Evolutionary conservation across 2,113 vertebrate species (phyloP), one percentile per base, ranked within the genome.

Genomic region (Tinamus guttatus): DNA sequence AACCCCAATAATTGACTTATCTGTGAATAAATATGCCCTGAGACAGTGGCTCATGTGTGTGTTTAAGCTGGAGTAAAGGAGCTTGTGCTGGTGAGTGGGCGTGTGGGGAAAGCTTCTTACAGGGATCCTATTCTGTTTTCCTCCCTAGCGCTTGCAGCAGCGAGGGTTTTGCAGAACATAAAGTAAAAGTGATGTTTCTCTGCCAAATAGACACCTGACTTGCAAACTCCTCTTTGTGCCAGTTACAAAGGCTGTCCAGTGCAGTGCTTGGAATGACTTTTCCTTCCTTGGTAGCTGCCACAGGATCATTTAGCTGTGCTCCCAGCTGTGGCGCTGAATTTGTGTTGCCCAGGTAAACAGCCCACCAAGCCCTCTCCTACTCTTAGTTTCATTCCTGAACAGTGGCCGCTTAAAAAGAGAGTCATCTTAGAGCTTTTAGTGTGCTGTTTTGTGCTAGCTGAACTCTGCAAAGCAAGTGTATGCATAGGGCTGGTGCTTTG

Each of bases 121-220:
- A 93, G 81, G 92, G 95, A 96, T 96, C 95, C 88, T 94, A 73
- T 96, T 96, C 93, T 76, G 59, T 80, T 88, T 93, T 80, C 83
- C 88, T 92, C 88, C 77, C 75, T 75, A 86, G 56, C 2, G 0
- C 90, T 92, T 76, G 58, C 69, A 87, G 92, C 80, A 90, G 69
- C 80, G 88, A 76, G 85, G 9, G 0, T 71, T 90, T n/a, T 15
- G 77, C 85, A 27, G 34, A 68, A 20, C 62, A 12, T 21, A 28
- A 87, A 93, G 76, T 87, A 94, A 87, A 82, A 87, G 81, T 75
- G 93, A 54, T 83, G 81, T 51, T 83, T 93, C 87, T 92, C 82
- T 97, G 97, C 97, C 98, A 97, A 88, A 81, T 30, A 91, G 93
- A 95, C 86, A 87, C 97, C 97, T 93, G 93, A 95, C 92, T 90